phyloP scores from a whole-genome alignment of 2,888 invertebrate genomes.

The Glaucopsyche alexis region DNA sequence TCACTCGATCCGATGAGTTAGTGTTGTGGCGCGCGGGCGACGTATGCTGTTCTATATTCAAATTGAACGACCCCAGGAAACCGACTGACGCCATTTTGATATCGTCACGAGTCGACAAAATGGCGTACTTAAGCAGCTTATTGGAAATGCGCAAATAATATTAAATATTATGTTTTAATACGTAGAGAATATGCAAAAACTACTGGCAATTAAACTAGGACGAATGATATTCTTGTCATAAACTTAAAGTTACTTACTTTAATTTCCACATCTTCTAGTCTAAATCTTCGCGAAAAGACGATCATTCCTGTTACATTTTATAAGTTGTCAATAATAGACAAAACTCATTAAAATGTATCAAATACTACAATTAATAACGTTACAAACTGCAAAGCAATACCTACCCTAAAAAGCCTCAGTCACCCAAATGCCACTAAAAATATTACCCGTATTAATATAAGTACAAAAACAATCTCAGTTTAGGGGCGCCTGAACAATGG shows the following conservation, averaged over 20 bases:
- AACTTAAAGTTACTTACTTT: too few species aligned
- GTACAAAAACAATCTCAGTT: constrained; percentile 20
- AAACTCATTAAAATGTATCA: too few species aligned
- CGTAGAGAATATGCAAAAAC: not conserved
- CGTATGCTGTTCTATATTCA: constrained; percentile 79
- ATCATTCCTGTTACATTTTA: too few species aligned
- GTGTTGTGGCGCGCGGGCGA: constrained; percentile 70
- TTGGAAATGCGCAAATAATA: constrained; percentile 40
- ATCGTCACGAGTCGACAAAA: constrained; percentile 61
- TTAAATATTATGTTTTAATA: constrained; percentile 41
- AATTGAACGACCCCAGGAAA: constrained; percentile 68
- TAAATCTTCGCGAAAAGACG: too few species aligned
- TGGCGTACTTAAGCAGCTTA: constrained; percentile 59
- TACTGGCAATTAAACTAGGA: not conserved
- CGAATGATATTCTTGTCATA: too few species aligned
- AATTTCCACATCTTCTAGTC: too few species aligned
- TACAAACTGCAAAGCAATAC: not conserved
- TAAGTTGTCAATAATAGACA: too few species aligned
- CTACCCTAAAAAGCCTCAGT: too few species aligned
- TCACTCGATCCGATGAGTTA: constrained; percentile 78
- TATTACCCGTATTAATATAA: constrained; percentile 8
- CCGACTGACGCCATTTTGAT: constrained; percentile 73
- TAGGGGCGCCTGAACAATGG: constrained; percentile 56
- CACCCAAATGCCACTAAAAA: not conserved
- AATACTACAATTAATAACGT: not conserved